Conservation (phyloP, 2,888 invertebrate genomes). For the Brenthis ino region DNA sequence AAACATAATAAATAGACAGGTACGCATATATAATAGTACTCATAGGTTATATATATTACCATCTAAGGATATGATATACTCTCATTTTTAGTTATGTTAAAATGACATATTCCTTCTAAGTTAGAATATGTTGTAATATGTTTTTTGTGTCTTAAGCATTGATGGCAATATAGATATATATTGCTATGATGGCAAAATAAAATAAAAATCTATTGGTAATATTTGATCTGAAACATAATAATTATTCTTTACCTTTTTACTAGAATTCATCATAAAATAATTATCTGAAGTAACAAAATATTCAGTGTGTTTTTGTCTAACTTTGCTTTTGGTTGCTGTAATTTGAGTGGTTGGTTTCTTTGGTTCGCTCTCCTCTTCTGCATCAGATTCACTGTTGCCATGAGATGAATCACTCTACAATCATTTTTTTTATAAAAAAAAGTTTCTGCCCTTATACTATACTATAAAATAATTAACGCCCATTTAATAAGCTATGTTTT, state of each 20-base stretch:
- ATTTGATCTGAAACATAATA: not conserved
- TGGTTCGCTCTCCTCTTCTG: conserved; percentile 41
- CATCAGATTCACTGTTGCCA: conserved; percentile 37
- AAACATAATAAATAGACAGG: no score
- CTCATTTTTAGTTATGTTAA: no score
- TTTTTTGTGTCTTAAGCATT: no score
- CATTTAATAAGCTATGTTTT: no score
- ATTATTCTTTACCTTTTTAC: conserved; percentile 72
- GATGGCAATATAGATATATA: no score
- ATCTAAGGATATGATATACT: no score
- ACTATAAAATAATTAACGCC: no score
- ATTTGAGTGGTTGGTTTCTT: conserved; percentile 54
- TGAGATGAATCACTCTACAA: conserved; percentile 46
- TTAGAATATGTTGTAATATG: no score
- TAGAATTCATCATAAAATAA: conserved; percentile 85
- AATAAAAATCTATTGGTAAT: not conserved
- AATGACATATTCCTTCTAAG: no score
- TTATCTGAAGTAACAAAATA: conserved; percentile 86
- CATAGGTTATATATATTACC: no score
- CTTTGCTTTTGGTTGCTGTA: conserved; percentile 47
- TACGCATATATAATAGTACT: no score
- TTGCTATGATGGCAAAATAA: not conserved
- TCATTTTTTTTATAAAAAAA: not conserved
- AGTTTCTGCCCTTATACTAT: not conserved
- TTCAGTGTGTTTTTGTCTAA: conserved; percentile 68